These are phyloP conservation scores for Leucophenga montana DNA, from an alignment of 2,888 invertebrate genomes.

Conservation along the genomic window DNA sequence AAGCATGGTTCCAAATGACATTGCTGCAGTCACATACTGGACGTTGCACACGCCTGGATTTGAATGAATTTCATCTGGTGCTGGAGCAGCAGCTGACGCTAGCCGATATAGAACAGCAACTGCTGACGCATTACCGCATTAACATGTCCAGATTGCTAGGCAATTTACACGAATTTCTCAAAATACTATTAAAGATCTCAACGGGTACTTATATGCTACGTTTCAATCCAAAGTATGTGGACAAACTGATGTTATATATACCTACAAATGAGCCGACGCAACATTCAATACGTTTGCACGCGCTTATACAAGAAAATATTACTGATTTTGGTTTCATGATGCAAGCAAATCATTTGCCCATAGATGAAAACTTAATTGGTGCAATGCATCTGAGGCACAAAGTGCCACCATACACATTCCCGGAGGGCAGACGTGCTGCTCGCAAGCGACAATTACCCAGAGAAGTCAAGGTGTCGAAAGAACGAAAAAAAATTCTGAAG, in stretches of 20 bases:
- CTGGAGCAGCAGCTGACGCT: conserved; percentile 55
- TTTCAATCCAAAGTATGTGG: conserved; percentile 54
- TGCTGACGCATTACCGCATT: conserved; percentile 49
- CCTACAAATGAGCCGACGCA: conserved; percentile 46
- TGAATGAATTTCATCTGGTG: conserved; percentile 49
- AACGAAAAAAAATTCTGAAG: neutral
- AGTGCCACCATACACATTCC: conserved; percentile 62
- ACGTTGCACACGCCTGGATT: conserved; percentile 55
- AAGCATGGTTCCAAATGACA: conserved; percentile 63
- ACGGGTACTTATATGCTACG: conserved; percentile 62
- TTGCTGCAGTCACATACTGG: conserved; percentile 45
- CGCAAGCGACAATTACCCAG: neutral
- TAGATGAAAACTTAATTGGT: conserved; percentile 55
- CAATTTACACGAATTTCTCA: conserved; percentile 58
- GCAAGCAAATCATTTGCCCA: conserved; percentile 52
- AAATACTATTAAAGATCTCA: conserved; percentile 50
- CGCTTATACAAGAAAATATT: conserved; percentile 43
- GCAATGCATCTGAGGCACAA: conserved; percentile 55
- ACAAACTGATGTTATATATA: conserved; percentile 62
- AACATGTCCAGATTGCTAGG: conserved; percentile 50
- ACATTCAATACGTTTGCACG: conserved; percentile 53
- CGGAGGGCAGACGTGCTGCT: conserved; percentile 32
- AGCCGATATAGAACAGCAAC: conserved; percentile 52
- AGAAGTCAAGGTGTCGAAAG: neutral
- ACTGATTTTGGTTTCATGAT: conserved; percentile 60